Evolutionary conservation across 2,113 vertebrate species (phyloP).

Genomic region (Mohoua ochrocephala): DNA sequence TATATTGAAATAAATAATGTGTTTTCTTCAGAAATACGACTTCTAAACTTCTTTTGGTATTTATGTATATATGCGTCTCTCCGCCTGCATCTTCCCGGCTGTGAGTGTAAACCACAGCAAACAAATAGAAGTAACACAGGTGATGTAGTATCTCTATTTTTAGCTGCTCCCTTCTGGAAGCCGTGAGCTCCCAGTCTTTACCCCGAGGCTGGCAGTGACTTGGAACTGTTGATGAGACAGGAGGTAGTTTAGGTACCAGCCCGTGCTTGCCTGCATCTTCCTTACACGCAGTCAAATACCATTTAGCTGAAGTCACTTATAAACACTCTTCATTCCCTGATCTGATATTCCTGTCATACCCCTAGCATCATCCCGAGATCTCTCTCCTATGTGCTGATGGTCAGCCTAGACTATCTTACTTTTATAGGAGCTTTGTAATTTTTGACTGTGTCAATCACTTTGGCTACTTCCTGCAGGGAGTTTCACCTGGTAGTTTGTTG

Average conservation of each 20-base stretch:
- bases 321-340: background rate
- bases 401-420: background rate
- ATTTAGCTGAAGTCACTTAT: background rate
- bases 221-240: background rate
- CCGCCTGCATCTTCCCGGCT: background rate
- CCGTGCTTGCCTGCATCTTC: background rate
- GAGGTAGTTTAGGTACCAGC: background rate
- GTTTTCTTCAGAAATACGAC: background rate
- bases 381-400: background rate
- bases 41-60: background rate
- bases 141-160: background rate
- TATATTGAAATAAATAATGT: background rate
- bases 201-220: background rate
- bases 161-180: background rate
- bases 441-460: background rate
- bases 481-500: background rate
- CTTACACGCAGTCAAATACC: background rate
- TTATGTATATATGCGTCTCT: rapidly evolving
- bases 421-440: background rate
- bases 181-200: background rate
- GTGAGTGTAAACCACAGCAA: background rate
- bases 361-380: too few relatives aligned
- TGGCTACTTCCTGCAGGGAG: background rate
- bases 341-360: background rate
- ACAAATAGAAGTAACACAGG: background rate